Evolutionary conservation across 1,140 invertebrate genomes (phyloP), one percentile per base, ranked within the genome.

Genomic region (Cotesia chilonis): DNA sequence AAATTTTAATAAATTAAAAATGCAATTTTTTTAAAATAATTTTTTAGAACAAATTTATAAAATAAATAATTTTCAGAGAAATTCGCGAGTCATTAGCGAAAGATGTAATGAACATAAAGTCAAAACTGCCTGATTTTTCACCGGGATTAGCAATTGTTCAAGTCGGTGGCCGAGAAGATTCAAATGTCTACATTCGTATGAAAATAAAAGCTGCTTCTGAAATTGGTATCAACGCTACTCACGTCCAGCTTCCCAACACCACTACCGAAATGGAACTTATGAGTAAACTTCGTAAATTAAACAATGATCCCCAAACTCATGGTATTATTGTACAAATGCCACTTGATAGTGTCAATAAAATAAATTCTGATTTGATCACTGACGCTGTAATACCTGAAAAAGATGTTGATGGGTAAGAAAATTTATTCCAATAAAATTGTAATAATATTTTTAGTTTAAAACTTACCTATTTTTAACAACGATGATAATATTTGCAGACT

Each of bases 271-370:
- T 85, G 57, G 94, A 99, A 87, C 82, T 96, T 38, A 80, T 97
- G 12, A 84, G 88, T 10, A 89, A 92, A 87, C 82, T 99, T 14
- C 88, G 91, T 47, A 89, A 91, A 74, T 87, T 99, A 38, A 99
- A 99, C 84, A 88, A 91, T 68, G 94, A 98, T 86, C 90, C 93
- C 0, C 87, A 84, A 17, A 90, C 97, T 61, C 96, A 99, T 88
- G 98, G 98, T 35, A 98, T 99, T 79, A 98, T 99, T 80, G 96
- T 99, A 1, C 97, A 99, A 89, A 95, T 99, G 92, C 98, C 97
- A 0, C 87, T 99, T 57, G 96, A 99, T 82, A 91, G 90, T 72
- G 90, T 91, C 0, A 92, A 93, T 76, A 79, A 89, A 73, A 97
- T 99, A 73, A 93, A 99, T 88, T 91, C 94, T 0, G 92, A 96